Evolutionary conservation across 2,888 invertebrate species (phyloP), one percentile per base, ranked within the genome.

Genomic region (Tipula lateralis): DNA sequence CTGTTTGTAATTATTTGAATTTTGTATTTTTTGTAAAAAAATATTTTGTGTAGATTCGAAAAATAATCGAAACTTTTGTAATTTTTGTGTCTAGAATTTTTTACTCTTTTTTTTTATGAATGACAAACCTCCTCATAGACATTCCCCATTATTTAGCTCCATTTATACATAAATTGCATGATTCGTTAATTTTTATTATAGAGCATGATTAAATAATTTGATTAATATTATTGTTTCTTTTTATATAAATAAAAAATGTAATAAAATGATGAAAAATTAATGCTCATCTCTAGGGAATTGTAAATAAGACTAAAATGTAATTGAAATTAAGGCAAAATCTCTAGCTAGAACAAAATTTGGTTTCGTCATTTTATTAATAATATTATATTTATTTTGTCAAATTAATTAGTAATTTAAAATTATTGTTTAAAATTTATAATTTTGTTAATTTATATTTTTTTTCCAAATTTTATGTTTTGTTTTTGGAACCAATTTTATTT

Each of bases 1-100:
- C 66, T 66, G 66, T 66, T 32, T 32, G 32, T 90, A 88, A 82
- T 85, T 84, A 88, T 87, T 86, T 86, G 83, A 85, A 83, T 66
- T 36, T 44, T 44, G 16, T 44, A 44, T n/a, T 44, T 44, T 39
- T 66, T 66, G 24, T 66, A 24, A 24, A n/a, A n/a, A n/a, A n/a
- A n/a, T 24, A 24, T 66, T 66, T 66, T 66, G 24, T 66, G 9
- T 66, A 9, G 19, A 66, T 66, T 24, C 9, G 12, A 66, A 66
- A 44, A 5, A 44, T n/a, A 50, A 50, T 50, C 16, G 9, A 39
- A 12, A 50, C 16, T 50, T 50, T 50, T 50, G 16, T 16, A 50
- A 66, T 66, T 9, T 66, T 66, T 66, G 24, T 66, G 66, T 19
- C 66, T 66, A 66, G 66, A 66, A 66, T 24, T 66, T 66, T 66